A percentile compares a stretch with the other conserved stretches of the same genome.
Conservation (phyloP, 92 coral and sea anemone genomes). For the Muricea muricata region DNA sequence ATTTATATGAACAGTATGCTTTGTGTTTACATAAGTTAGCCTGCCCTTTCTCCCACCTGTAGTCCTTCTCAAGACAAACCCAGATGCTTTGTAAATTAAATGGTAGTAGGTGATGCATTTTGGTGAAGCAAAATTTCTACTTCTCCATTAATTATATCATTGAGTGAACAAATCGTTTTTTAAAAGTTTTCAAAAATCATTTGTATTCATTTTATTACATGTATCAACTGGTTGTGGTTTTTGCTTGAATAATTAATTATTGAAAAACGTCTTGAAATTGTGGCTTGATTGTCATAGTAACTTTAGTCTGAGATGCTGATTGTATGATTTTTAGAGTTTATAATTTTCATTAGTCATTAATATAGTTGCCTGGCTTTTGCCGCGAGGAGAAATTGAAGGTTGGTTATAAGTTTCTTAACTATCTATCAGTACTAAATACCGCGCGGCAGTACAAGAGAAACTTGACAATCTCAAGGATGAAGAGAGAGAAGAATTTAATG, state of each 20-base stretch:
- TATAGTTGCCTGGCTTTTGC: no score
- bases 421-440: slow-evolving; percentile 80
- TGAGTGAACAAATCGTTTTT: background rate
- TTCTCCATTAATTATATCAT: background rate
- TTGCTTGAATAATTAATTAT: background rate
- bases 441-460: slow-evolving; percentile 72
- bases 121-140: background rate
- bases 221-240: slow-evolving; percentile 56
- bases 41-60: no score
- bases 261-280: background rate
- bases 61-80: background rate
- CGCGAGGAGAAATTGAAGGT: no score
- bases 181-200: background rate
- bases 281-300: slow-evolving; percentile 4
- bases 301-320: background rate
- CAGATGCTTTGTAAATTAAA: background rate
- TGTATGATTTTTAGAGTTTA: background rate
- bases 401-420: slow-evolving; percentile 32
- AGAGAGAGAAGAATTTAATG: slow-evolving; percentile 63
- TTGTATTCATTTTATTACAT: slow-evolving; percentile 66
- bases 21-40: no score
- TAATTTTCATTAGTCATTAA: no score
- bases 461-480: slow-evolving; percentile 76
- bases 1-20: no score
- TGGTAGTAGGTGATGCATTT: background rate